phyloP scores from a whole-genome alignment of 2,888 invertebrate species.

The Tridacna crocea region DNA sequence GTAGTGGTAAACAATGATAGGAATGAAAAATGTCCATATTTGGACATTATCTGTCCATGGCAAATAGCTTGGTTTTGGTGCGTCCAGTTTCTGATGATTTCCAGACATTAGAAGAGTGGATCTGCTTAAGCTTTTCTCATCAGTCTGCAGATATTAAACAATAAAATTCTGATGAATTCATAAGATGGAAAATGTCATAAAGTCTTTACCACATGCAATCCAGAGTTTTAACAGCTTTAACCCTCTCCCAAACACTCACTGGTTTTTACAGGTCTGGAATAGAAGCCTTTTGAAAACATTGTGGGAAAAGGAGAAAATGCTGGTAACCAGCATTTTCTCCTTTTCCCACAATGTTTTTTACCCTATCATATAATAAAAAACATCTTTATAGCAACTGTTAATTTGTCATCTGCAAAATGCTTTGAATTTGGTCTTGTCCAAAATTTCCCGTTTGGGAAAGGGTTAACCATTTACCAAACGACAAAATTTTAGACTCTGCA shows the following conservation, averaged over 20 bases:
- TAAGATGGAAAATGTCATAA: conserved; percentile 15
- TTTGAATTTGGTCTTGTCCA: too few species aligned
- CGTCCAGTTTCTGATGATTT: conserved; percentile 7
- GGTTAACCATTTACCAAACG: too few species aligned
- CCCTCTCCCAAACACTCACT: not conserved
- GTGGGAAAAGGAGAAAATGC: not conserved
- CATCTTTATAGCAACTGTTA: too few species aligned
- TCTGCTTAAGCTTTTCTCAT: not conserved
- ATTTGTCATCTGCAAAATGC: too few species aligned
- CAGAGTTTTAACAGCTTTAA: not conserved
- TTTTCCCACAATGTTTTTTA: conserved; percentile 8
- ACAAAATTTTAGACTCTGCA: too few species aligned
- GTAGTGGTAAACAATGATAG: too few species aligned
- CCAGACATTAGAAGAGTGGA: conserved; percentile 13
- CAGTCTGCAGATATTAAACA: not conserved
- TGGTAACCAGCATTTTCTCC: not conserved
- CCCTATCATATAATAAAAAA: not conserved
- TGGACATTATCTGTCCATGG: too few species aligned
- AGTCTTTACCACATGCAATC: not conserved
- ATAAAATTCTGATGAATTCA: conserved; percentile 22
- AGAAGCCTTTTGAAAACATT: conserved; percentile 8
- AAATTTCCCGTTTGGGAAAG: too few species aligned
- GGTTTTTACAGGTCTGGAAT: too few species aligned
- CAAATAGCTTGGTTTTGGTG: too few species aligned
- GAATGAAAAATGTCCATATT: too few species aligned